Evolutionary conservation across 2,113 vertebrate genomes (phyloP).

Genomic region (Potamarius usumacintae): DNA sequence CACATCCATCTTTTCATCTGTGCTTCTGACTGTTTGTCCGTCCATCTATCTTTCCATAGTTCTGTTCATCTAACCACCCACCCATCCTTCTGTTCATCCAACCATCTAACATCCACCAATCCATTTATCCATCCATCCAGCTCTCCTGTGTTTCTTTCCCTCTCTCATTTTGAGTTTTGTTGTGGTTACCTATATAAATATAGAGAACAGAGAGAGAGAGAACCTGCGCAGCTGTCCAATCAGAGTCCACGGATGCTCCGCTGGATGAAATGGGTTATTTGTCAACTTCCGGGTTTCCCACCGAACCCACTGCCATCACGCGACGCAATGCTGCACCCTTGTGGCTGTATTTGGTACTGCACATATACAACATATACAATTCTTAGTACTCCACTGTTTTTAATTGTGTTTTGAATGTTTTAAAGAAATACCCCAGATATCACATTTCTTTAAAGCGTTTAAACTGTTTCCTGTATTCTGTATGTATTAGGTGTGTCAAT

Average conservation of each 20-base stretch:
- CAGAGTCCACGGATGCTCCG: conserved; percentile 15
- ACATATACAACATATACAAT: not conserved
- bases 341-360: not conserved
- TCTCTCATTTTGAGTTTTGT: not conserved
- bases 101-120: too few relatives aligned
- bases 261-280: not conserved
- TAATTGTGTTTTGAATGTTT: too few relatives aligned
- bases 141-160: not conserved
- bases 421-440: too few relatives aligned
- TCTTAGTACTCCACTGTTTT: not conserved
- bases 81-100: not conserved
- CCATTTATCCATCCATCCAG: not conserved
- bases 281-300: conserved; percentile 5
- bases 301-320: not conserved
- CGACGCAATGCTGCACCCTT: not conserved
- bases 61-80: not conserved
- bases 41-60: not conserved
- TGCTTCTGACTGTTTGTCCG: not conserved
- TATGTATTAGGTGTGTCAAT: not conserved
- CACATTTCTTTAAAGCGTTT: not conserved
- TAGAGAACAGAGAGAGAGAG: not conserved
- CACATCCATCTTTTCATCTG: not conserved
- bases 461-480: not conserved
- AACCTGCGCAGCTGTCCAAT: not conserved
- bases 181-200: not conserved